phyloP scores from a whole-genome alignment of 2,888 invertebrate species.

The Panorpa germanica region DNA sequence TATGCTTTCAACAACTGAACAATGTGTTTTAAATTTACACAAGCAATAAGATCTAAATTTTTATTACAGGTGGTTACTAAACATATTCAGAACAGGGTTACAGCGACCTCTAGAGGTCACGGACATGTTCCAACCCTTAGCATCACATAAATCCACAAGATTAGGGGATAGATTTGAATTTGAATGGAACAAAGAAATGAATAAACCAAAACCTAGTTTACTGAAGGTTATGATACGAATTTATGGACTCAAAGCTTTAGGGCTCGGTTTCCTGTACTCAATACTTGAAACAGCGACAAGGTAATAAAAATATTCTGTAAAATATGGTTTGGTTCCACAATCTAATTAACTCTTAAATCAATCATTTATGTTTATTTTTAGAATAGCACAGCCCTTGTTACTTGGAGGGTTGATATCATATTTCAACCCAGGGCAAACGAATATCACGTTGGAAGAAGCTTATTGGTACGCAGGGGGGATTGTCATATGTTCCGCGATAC shows the following conservation, averaged over 20 bases:
- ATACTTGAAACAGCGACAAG: constrained; percentile 9
- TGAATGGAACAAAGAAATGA: constrained; percentile 11
- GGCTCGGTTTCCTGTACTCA: constrained; percentile 10
- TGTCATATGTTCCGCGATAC: constrained; percentile 18
- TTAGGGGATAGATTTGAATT: constrained; percentile 9
- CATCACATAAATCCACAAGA: constrained; percentile 8
- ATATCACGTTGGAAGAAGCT: constrained; percentile 28
- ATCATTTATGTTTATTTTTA: constrained; percentile 18
- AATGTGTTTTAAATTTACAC: too few species aligned
- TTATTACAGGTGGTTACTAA: constrained; percentile 11
- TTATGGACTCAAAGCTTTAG: constrained; percentile 9
- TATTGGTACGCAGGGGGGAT: constrained; percentile 41
- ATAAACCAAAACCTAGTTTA: constrained; percentile 10
- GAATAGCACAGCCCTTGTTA: constrained; percentile 36
- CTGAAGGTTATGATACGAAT: constrained; percentile 10
- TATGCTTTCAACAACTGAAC: too few species aligned
- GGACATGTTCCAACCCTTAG: constrained; percentile 10
- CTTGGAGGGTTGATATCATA: constrained; percentile 37
- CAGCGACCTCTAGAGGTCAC: constrained; percentile 10
- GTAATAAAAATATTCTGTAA: too few species aligned
- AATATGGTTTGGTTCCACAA: too few species aligned
- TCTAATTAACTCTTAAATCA: too few species aligned
- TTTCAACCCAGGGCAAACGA: constrained; percentile 28
- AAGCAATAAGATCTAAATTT: neutral
- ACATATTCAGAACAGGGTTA: constrained; percentile 11